Evolutionary conservation across 1,140 invertebrate species (phyloP), one percentile per base, ranked within the genome.

Genomic region (Laodelphax striatellus): DNA sequence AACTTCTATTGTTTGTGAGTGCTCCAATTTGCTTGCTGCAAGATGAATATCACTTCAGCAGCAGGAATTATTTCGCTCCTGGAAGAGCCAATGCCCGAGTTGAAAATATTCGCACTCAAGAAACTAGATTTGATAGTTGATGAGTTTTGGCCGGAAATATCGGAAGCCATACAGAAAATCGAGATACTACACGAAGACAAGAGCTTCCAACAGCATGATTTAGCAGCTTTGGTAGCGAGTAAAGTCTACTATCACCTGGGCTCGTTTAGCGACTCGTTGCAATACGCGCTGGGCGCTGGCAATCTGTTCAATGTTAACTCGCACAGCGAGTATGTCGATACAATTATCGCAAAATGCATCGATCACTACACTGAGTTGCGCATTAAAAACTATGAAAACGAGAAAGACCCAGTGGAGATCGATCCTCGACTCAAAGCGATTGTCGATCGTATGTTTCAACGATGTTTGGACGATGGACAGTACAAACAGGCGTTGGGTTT

Each of bases 221-320:
- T 98, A 50, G 97, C 97, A 55, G 95, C 96, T 24, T 80, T 99
- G 63, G 93, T 99, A 22, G 95, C 94, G 6, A 98, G 95, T 65
- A 99, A 99, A 78, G 94, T 98, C 5, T 98, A 98, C 70, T 98
- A 97, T 75, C 94, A 99, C 75, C 78, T 99, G 54, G 94, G 94
- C 28, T 91, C 92, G 5, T 98, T 95, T 77, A 90, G 96, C 72
- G 93, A 98, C 75, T 94, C 95, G 0, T 71, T 98, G 58, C 92
- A 88, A 31, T 97, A 94, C 78, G 94, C 96, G 38, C 77, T 98
- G 13, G 90, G 92, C 55, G 92, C 96, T 68, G 92, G 92, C 52
- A 83, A 90, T 68, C 76, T 97, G 0, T 97, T 98, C 74, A 91
- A 98, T 77, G 90, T 98, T 0, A 94, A 93, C 72, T 85, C 88